Base-by-base conservation (phyloP, 2,888 invertebrate species). In the Metacarcinus magister region DNA sequence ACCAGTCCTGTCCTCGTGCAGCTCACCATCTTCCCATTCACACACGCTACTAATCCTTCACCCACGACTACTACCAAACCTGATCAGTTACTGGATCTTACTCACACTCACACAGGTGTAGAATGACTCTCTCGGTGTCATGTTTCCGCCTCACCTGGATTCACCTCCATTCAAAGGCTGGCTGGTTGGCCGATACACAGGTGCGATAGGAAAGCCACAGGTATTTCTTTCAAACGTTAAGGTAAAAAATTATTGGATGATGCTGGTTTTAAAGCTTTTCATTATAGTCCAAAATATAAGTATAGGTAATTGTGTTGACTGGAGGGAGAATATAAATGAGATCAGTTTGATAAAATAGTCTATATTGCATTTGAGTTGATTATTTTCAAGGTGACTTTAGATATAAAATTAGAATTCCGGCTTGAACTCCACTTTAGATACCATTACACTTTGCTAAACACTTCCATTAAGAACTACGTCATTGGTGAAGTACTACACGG, bases 31-130 rank as follows among this genome's bases (percentile, higher is more conserved):
- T 75, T 75, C 75, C 75, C 75, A 75, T 75, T 75, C 75, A 75
- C 75, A 28, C 60, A 67, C 75, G 28, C 28, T 39, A n/a, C 75
- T 60, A 60, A 60, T 60, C 60, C 60, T 23, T 60, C 60, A 60
- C 0, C 60, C 60, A 75, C 75, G 75, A 28, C 75, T n/a, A 75
- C 75, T 28, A 0, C 75, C 28, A 28, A 75, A 75, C 75, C 75
- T 75, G 75, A 28, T 28, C 75, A 75, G 75, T n/a, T n/a, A n/a
- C 75, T 75, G 75, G 28, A 75, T 75, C 75, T 75, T 75, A 75
- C 75, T 75, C 75, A 28, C 28, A 75, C 75, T 75, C 75, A 28
- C 28, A 28, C 75, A 75, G 75, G 75, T 75, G 75, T 75, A 28
- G 28, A 75, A n/a, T 75, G 3, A 19, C 7, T 75, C n/a, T 28